Percentiles rank a stretch among this genome's conserved stretches.
Conservation (phyloP, 2,888 invertebrate genomes). For the Julus scandinavius region DNA sequence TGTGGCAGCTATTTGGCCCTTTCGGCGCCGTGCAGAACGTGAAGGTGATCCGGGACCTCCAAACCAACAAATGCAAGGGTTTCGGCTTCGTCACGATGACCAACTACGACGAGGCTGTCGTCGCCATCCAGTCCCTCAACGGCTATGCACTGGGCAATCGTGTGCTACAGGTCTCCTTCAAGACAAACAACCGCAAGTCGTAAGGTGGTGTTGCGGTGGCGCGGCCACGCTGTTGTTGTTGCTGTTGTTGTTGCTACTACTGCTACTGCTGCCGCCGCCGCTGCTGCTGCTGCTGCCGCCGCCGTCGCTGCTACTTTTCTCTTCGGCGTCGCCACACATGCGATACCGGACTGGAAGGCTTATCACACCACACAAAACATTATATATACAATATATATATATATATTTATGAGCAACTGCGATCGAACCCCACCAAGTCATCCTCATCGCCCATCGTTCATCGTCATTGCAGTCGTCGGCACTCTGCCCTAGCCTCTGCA, state of each 20-base stretch:
- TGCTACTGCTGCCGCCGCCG: not conserved
- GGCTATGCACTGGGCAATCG: constrained; percentile 95
- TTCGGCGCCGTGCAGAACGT: constrained; percentile 98
- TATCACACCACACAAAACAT: not conserved
- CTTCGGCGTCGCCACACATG: not conserved
- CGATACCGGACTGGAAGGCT: not conserved
- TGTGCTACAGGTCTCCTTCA: constrained; percentile 97
- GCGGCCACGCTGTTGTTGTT: constrained; percentile 21
- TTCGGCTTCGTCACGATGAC: constrained; percentile 99
- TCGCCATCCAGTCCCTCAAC: constrained; percentile 95
- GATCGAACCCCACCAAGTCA: constrained; percentile 7
- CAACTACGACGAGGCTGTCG: constrained; percentile 96
- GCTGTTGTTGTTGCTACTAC: not conserved
- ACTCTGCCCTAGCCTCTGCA: not conserved
- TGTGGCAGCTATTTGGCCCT: constrained; percentile 96
- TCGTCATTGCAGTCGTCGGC: constrained; percentile 15
- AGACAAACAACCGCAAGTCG: constrained; percentile 73
- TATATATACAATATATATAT: constrained; percentile 31
- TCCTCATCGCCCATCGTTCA: constrained; percentile 10
- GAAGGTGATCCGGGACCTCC: constrained; percentile 94
- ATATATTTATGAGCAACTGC: constrained; percentile 46
- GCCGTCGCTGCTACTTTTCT: not conserved
- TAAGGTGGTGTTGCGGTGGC: constrained; percentile 59
- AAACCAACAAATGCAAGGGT: constrained; percentile 97
- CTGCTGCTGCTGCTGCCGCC: not conserved